Conservation (phyloP, 92 coral and sea anemone species). For the Heteractis magnifica region DNA sequence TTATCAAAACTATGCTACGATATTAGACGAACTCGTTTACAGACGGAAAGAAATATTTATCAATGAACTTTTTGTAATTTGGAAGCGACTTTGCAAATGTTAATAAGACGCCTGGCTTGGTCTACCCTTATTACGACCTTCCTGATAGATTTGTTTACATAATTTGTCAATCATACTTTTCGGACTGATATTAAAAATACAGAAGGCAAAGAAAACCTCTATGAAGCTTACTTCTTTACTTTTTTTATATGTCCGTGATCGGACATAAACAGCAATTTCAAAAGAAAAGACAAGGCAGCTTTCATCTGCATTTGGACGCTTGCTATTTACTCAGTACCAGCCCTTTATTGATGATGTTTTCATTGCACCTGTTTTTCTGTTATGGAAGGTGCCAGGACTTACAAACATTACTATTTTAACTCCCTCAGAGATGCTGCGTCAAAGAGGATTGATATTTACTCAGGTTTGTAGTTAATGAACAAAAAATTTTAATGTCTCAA, state of each 20-base stretch:
- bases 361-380: slow-evolving; percentile 4
- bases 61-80: not conserved
- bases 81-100: slow-evolving; percentile 1
- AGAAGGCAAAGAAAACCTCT: not conserved
- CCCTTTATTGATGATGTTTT: not conserved
- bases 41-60: not conserved
- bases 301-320: not conserved
- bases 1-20: not conserved
- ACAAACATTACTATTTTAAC: slow-evolving; percentile 25
- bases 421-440: slow-evolving; percentile 88
- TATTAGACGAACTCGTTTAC: not conserved
- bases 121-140: not conserved
- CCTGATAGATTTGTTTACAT: not conserved
- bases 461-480: slow-evolving; percentile 77
- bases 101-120: not conserved
- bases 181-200: not conserved
- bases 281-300: not conserved
- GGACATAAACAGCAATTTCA: not conserved
- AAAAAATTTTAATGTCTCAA: not conserved
- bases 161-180: not conserved
- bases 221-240: not conserved
- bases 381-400: not conserved
- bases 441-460: slow-evolving; percentile 78
- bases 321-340: not conserved
- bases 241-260: not conserved